Conservation (phyloP, 2,888 invertebrate species). For the Prosopocoilus inquinatus region DNA sequence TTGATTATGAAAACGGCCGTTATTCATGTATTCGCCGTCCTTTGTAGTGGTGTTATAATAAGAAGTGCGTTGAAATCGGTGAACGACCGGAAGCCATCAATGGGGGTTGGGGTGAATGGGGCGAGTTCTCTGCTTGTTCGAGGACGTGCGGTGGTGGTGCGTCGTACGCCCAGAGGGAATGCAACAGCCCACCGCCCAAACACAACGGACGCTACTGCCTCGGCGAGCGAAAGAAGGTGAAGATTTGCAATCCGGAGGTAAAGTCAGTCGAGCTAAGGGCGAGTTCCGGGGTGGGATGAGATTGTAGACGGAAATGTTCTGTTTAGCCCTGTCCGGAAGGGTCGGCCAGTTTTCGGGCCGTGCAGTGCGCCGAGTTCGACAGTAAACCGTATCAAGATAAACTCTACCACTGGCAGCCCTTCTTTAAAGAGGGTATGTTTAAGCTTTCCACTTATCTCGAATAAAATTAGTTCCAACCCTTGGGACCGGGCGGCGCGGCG, state of each 20-base stretch:
- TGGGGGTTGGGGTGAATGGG: constrained; percentile 68
- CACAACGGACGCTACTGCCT: constrained; percentile 64
- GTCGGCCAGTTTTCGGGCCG: constrained; percentile 49
- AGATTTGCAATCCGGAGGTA: constrained; percentile 61
- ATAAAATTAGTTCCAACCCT: too few species aligned
- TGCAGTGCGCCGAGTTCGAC: constrained; percentile 53
- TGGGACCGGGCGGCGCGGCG: too few species aligned
- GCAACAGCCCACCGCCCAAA: constrained; percentile 62
- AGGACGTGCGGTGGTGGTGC: constrained; percentile 66
- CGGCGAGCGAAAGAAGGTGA: constrained; percentile 60
- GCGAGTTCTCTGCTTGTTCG: constrained; percentile 58
- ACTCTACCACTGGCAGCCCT: constrained; percentile 52
- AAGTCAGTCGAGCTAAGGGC: not conserved
- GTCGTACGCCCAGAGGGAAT: constrained; percentile 56
- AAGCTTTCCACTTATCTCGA: not conserved
- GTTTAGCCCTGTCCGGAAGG: constrained; percentile 50
- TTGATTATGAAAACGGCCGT: too few species aligned
- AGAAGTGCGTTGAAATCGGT: constrained; percentile 62
- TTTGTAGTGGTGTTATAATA: constrained; percentile 64
- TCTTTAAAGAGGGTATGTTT: constrained; percentile 46
- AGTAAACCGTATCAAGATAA: constrained; percentile 51
- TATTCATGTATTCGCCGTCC: constrained; percentile 3
- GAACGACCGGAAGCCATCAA: constrained; percentile 61
- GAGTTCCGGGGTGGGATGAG: constrained; percentile 1
- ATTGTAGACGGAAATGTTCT: constrained; percentile 8